Percentiles rank a stretch among this genome's conserved stretches.
Evolutionary conservation across 2,888 invertebrate genomes (phyloP).

Genomic region (Scaeva pyrastri): DNA sequence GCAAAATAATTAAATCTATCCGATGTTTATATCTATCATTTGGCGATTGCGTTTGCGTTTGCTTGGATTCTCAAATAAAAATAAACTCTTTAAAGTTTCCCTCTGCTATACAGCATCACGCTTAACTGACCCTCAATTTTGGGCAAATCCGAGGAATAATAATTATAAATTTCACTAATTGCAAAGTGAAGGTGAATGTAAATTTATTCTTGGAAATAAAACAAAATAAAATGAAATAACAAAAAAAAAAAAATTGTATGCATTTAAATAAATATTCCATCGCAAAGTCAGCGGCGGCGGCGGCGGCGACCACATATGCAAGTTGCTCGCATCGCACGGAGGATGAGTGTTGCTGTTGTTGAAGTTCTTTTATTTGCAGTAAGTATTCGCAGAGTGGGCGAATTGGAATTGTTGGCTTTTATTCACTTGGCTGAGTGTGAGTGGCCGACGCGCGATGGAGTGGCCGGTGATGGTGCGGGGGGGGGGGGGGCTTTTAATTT

Average conservation of each 20-base stretch:
- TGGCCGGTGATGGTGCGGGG: neutral
- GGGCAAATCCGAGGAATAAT: slow-evolving; percentile 33
- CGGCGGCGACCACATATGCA: no score
- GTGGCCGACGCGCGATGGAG: neutral
- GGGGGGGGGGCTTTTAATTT: neutral
- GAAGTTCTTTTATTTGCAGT: slow-evolving; percentile 16
- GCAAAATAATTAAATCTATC: slow-evolving; percentile 52
- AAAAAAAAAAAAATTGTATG: neutral
- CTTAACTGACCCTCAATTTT: slow-evolving; percentile 24
- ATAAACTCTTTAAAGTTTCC: slow-evolving; percentile 41
- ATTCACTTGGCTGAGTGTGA: slow-evolving; percentile 1
- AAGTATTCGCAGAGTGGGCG: neutral
- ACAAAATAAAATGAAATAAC: slow-evolving; percentile 31
- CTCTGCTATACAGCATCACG: neutral
- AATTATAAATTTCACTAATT: slow-evolving; percentile 49
- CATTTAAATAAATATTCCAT: slow-evolving; percentile 21
- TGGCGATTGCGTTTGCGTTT: slow-evolving; percentile 18
- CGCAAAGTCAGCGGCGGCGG: neutral
- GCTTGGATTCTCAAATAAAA: slow-evolving; percentile 28
- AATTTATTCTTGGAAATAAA: slow-evolving; percentile 47
- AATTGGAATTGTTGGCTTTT: slow-evolving; percentile 25
- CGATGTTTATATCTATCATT: slow-evolving; percentile 29
- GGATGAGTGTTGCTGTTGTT: slow-evolving; percentile 2
- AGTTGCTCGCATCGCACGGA: neutral
- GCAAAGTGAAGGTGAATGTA: slow-evolving; percentile 37